phyloP scores from a whole-genome alignment of 1,140 invertebrate species.

The Drepana arcuata region DNA sequence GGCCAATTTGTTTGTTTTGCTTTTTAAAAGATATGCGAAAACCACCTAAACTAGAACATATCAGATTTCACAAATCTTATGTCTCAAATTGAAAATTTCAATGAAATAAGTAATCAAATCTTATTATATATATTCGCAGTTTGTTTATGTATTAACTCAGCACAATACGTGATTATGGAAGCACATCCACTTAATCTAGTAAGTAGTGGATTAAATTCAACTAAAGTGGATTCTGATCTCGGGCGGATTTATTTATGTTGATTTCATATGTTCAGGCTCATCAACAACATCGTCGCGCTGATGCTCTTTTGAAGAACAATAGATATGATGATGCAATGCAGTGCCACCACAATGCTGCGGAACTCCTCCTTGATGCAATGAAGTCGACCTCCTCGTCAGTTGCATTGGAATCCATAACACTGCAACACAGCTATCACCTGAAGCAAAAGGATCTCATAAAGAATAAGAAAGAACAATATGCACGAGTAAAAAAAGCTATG shows the following conservation, averaged over 20 bases:
- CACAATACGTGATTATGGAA: constrained; percentile 59
- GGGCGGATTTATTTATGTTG: too few species aligned
- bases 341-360: constrained; percentile 75
- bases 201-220: too few species aligned
- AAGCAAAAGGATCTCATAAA: constrained; percentile 73
- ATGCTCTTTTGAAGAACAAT: constrained; percentile 72
- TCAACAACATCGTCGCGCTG: constrained; percentile 76
- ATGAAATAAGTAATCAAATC: too few species aligned
- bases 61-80: too few species aligned
- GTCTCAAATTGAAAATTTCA: too few species aligned
- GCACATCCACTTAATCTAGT: constrained; percentile 59
- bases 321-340: constrained; percentile 76
- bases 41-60: too few species aligned
- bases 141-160: too few species aligned
- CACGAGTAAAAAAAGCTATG: constrained; percentile 72
- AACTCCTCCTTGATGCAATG: constrained; percentile 72
- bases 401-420: constrained; percentile 73
- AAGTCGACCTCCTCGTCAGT: constrained; percentile 65
- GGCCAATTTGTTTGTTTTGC: too few species aligned
- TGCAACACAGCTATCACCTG: constrained; percentile 76
- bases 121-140: too few species aligned
- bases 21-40: too few species aligned
- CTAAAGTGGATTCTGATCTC: too few species aligned
- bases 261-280: too few species aligned
- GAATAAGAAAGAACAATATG: constrained; percentile 73